Evolutionary conservation across 2,797 vertebrate genomes (phyloP).

Genomic region (Melopsittacus undulatus): DNA sequence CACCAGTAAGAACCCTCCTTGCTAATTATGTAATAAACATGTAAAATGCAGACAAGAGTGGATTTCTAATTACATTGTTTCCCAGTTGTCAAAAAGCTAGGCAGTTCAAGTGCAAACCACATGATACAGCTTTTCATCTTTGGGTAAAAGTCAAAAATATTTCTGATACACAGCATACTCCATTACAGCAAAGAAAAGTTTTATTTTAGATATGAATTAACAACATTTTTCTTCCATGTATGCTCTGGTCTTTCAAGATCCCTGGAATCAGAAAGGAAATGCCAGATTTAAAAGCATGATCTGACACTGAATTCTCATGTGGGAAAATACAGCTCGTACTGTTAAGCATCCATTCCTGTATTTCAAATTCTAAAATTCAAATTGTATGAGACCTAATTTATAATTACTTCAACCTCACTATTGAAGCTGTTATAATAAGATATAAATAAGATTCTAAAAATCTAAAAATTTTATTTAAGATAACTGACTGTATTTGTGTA

Average conservation of each 20-base stretch:
- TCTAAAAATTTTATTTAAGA: background rate
- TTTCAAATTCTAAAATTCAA: background rate
- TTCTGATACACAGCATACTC: background rate
- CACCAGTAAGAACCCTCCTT: background rate
- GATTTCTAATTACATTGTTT: background rate
- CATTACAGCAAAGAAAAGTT: background rate
- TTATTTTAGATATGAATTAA: background rate
- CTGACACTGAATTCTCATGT: background rate
- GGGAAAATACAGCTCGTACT: background rate
- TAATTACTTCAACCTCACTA: background rate
- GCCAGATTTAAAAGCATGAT: background rate
- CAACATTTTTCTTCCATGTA: background rate
- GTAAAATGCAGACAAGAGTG: background rate
- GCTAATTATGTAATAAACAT: background rate
- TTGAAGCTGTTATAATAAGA: background rate
- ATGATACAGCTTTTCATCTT: background rate
- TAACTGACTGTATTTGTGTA: background rate
- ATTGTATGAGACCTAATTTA: background rate
- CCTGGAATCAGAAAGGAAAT: background rate
- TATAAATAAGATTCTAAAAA: background rate
- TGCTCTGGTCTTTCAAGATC: background rate
- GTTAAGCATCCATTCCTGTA: background rate
- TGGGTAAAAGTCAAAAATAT: background rate
- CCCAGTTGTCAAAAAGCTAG: background rate
- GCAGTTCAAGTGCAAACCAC: background rate